Evolutionary conservation across 2,113 vertebrate genomes (phyloP), one percentile per base, ranked within the genome.

Genomic region (Elachura formosa): DNA sequence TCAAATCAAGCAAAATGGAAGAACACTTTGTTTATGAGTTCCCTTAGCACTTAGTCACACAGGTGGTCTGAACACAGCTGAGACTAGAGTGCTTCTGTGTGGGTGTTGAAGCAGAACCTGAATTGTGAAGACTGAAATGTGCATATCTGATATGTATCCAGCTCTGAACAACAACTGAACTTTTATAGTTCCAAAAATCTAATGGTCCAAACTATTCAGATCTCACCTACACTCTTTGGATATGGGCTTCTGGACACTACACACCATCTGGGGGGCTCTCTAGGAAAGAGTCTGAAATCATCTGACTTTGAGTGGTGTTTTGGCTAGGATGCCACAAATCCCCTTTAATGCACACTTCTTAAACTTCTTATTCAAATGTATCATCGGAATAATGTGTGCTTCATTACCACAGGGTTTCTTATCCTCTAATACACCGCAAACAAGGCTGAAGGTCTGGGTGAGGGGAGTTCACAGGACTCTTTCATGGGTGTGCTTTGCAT

Each of bases 141-240:
- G 11, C 5, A 4, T 24, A 20, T 28, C 15, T 81, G 34, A 72
- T 49, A 29, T 68, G 34, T 40, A 43, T 43, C 33, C 48, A 63
- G 69, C 56, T 87, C 78, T 68, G 61, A 43, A 87, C 17, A 52
- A 14, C 38, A 71, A 69, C 52, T 46, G 40, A 78, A 66, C 7
- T 75, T 88, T 56, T 66, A 43, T 21, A 61, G 61, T 68, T 72
- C 34, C 25, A 59, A 51, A 91, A n/a, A 71, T 31, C 24, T 48
- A 33, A 55, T 0, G 1, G 63, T 61, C 51, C 19, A 51, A 26
- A 80, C 0, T 0, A 46, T 67, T 80, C 23, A 90, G 46, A 67
- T 67, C 26, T 23, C 26, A 67, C 40, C n/a, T 51, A 14, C 6
- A 19, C 7, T 26, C 23, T 68, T 85, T 84, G 41, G 48, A 34